Conservation (phyloP, 2,113 vertebrate genomes). For the Gorsachius goisagi region DNA sequence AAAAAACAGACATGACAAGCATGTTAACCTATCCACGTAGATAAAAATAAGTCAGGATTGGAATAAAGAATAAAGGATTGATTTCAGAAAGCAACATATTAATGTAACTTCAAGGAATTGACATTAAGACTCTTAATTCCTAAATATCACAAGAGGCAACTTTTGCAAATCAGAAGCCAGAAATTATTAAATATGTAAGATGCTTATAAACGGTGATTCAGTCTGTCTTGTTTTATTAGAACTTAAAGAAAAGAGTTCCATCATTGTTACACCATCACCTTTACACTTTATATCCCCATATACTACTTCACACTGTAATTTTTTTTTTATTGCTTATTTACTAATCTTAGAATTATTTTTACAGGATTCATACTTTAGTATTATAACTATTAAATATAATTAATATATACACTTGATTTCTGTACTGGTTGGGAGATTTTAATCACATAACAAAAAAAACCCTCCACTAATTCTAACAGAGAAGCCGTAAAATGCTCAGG, state of each 20-base stretch:
- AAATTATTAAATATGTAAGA: constrained; percentile 14
- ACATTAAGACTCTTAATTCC: not conserved
- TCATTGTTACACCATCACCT: constrained; percentile 43
- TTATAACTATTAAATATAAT: not conserved
- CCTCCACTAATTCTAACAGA: not conserved
- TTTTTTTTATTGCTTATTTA: not conserved
- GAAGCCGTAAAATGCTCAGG: not conserved
- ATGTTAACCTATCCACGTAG: not conserved
- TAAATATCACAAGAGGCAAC: not conserved
- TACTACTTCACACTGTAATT: not conserved
- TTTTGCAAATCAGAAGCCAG: constrained; percentile 25
- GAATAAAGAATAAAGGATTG: not conserved
- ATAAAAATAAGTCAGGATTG: not conserved
- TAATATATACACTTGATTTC: not conserved
- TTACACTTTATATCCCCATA: not conserved
- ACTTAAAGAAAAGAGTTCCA: constrained; percentile 33
- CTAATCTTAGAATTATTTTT: not conserved
- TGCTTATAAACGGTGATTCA: constrained; percentile 23
- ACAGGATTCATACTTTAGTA: not conserved
- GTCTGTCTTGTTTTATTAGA: constrained; percentile 51
- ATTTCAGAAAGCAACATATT: not conserved
- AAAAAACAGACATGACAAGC: not conserved
- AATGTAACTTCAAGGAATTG: not conserved
- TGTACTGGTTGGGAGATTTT: not conserved
- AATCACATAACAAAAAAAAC: not conserved